Base-by-base conservation (phyloP, 2,113 vertebrate species). In the Carassius gibelio region DNA sequence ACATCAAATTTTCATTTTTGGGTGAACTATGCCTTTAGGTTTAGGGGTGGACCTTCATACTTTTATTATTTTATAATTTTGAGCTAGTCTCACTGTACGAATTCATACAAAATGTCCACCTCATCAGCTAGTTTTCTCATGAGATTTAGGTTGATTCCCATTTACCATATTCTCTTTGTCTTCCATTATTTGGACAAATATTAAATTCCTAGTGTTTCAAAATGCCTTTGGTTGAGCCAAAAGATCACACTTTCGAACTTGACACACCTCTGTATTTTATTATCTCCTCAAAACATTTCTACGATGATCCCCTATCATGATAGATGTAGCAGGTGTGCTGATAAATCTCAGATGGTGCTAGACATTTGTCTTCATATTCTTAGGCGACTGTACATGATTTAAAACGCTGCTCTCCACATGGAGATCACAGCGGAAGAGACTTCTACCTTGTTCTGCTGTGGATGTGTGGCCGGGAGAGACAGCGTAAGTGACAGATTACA, bases 301-400 rank as follows among this genome's bases (percentile, higher is more conserved):
- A 42, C 42, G 4, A 19, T 68, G 4, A 68, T 45, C 8, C 26
- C n/a, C 26, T 1, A 2, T 68, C 45, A 8, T 45, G 15, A 69
- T 66, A 23, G 23, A 64, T 59, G 74, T 52, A 48, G 71, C 50
- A 85, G 83, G n/a, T 78, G 36, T 55, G 66, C 50, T 34, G 66
- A 85, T 75, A 64, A 76, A 82, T 61, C 26, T 78, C 64, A 50
- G 48, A n/a, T 34, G 30, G 34, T 61, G 26, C 36, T 71, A 66
- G 66, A 62, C 75, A 87, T 87, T 83, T 83, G 74, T 83, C 61
- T 83, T 86, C 34, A 75, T 83, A 75, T 23, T n/a, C 50, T 59
- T 7, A 55, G 72, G 62, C 26, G 42, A 78, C 14, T 62, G 30
- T 48, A 71, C 74, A 64, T 84, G 77, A 80, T 80, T 80, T 59